Evolutionary conservation across 2,797 vertebrate genomes (phyloP), one percentile per base, ranked within the genome.

Genomic region (Eidolon dupreanum): DNA sequence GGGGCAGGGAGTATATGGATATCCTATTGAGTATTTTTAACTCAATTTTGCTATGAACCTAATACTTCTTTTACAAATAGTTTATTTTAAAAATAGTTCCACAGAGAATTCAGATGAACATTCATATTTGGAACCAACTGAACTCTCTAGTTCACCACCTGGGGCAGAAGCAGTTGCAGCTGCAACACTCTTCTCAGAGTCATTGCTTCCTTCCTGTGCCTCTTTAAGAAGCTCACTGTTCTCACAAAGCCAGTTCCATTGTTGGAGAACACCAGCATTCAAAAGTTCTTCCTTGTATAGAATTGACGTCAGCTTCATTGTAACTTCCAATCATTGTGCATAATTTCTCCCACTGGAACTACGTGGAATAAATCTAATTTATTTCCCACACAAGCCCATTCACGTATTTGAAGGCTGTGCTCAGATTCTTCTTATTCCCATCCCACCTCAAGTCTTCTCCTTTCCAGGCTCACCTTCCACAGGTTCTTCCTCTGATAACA

Each of bases 251-350:
- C 24, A 10, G 38, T 77, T 53, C 74, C 63, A 49, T 49, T 70
- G 83, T 49, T 75, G 68, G 74, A 46, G 3, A 6, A 33, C 22
- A 26, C 17, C 66, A 65, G 59, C 75, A 66, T 84, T 74, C 53
- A 46, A 84, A 53, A 70, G 41, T 74, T 77, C 33, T 81, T 93
- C 92, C 84, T 94, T 88, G 43, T 51, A 17, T 36, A 79, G 70
- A 83, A 89, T 8, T 71, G 83, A 96, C 9, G 4, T 89, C 87
- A 95, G 22, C 28, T n/a, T 84, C 51, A 28, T 38, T 86, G 79
- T 84, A 70, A 87, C 71, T 97, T 94, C 79, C 79, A 89, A 75
- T 93, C 57, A 93, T 38, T 79, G 70, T 94, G 78, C 11, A 9
- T 74, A 68, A 70, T 93, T 95, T 90, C 38, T 94, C 53, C 82